These are phyloP conservation scores for Camponotus pennsylvanicus DNA, from an alignment of 1,140 invertebrate genomes.

Conservation along the genomic window DNA sequence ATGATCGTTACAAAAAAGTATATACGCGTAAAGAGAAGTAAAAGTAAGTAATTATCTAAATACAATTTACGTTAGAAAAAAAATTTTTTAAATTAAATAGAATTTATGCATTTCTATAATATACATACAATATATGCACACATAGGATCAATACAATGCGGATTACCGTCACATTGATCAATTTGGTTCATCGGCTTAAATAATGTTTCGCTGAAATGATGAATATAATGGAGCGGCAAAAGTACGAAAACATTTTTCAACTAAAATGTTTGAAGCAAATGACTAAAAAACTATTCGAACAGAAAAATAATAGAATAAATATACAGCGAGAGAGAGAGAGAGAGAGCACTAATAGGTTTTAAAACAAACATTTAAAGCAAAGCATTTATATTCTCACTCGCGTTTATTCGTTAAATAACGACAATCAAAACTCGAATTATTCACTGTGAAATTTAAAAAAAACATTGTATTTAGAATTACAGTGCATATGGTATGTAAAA, in stretches of 20 bases:
- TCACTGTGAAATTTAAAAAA: not conserved
- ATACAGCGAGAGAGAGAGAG: not conserved
- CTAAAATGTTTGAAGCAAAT: conserved; percentile 7
- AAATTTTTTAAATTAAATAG: not conserved
- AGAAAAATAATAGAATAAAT: conserved; percentile 35
- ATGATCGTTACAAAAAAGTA: not conserved
- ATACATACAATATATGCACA: not conserved
- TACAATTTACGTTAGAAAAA: not conserved
- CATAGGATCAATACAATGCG: too few relatives aligned
- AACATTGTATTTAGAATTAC: not conserved
- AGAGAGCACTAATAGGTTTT: conserved; percentile 34
- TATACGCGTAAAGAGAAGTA: not conserved
- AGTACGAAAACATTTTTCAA: conserved; percentile 39
- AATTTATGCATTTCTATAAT: too few relatives aligned
- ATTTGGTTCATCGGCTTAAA: conserved; percentile 40
- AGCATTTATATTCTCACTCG: conserved; percentile 37
- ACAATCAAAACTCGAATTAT: not conserved
- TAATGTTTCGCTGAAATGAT: not conserved
- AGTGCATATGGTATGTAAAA: not conserved
- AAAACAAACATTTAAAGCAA: conserved; percentile 52
- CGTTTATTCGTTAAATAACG: conserved; percentile 52
- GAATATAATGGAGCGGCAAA: conserved; percentile 17
- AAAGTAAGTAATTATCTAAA: not conserved
- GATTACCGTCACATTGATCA: not conserved
- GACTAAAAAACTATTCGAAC: conserved; percentile 39